These are phyloP conservation scores for Nephila pilipes DNA, from an alignment of 1,140 invertebrate species.

Conservation along the genomic window DNA sequence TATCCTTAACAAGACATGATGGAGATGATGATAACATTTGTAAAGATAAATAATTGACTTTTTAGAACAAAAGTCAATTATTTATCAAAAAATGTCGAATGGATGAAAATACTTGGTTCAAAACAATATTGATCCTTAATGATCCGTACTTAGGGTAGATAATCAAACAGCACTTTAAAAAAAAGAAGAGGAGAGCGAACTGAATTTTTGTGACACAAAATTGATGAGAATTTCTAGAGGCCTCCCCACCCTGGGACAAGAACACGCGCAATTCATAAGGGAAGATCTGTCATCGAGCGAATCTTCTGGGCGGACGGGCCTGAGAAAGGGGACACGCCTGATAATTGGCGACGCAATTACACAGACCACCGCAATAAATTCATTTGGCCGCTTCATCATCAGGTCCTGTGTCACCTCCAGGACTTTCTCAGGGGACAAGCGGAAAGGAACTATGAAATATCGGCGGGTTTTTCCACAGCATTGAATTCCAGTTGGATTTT, in stretches of 20 bases:
- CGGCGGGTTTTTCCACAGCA: neutral
- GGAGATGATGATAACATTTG: too few relatives aligned
- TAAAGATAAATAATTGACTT: too few relatives aligned
- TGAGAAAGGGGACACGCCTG: conserved; percentile 40
- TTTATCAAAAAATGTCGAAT: too few relatives aligned
- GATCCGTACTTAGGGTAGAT: neutral
- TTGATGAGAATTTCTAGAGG: neutral
- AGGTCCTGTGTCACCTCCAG: neutral
- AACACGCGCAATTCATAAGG: neutral
- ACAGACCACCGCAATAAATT: conserved; percentile 52
- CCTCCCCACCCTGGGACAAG: neutral
- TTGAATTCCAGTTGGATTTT: too few relatives aligned
- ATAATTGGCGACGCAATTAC: conserved; percentile 54
- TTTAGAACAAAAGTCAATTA: too few relatives aligned
- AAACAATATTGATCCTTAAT: neutral
- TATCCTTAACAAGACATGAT: too few relatives aligned
- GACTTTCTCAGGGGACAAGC: neutral
- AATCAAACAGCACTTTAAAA: neutral
- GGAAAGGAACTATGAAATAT: neutral
- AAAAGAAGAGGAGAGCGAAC: neutral
- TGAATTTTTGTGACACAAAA: neutral
- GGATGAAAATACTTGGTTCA: too few relatives aligned
- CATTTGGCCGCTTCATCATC: conserved; percentile 42
- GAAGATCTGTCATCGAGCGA: neutral
- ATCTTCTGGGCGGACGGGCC: neutral